Evolutionary conservation across 2,888 invertebrate species (phyloP).

Genomic region (Nemapogon koenigi): DNA sequence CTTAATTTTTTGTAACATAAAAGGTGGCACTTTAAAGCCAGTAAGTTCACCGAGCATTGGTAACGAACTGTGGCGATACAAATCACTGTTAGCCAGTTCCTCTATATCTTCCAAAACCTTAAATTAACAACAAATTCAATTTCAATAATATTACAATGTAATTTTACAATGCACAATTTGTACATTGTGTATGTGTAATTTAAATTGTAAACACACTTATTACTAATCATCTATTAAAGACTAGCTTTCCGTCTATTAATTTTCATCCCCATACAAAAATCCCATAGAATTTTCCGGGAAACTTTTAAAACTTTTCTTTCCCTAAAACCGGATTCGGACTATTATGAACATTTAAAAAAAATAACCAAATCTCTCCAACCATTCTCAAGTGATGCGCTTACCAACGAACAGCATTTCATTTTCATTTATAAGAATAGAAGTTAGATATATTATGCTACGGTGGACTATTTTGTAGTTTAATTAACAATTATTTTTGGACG

Average conservation of each 20-base stretch:
- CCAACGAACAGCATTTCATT: no score
- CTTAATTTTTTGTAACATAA: slow-evolving; percentile 78
- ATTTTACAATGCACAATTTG: not conserved
- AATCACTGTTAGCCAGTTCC: slow-evolving; percentile 75
- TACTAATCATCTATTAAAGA: no score
- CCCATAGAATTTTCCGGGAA: not conserved
- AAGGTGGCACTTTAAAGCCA: slow-evolving; percentile 78
- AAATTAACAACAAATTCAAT: slow-evolving; percentile 14
- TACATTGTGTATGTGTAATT: no score
- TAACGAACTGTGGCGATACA: slow-evolving; percentile 71
- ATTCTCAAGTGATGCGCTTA: no score
- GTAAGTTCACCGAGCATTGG: slow-evolving; percentile 71
- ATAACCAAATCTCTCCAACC: no score
- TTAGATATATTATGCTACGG: no score
- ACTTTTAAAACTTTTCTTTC: not conserved
- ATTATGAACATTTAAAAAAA: no score
- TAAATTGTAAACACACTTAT: no score
- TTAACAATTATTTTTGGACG: no score
- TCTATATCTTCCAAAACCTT: slow-evolving; percentile 77
- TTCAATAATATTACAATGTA: slow-evolving; percentile 1
- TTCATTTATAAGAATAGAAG: no score
- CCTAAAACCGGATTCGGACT: no score
- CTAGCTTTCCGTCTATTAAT: not conserved
- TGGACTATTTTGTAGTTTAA: no score
- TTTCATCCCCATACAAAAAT: not conserved